phyloP scores from a whole-genome alignment of 2,888 invertebrate species.

The Thelaira solivaga region DNA sequence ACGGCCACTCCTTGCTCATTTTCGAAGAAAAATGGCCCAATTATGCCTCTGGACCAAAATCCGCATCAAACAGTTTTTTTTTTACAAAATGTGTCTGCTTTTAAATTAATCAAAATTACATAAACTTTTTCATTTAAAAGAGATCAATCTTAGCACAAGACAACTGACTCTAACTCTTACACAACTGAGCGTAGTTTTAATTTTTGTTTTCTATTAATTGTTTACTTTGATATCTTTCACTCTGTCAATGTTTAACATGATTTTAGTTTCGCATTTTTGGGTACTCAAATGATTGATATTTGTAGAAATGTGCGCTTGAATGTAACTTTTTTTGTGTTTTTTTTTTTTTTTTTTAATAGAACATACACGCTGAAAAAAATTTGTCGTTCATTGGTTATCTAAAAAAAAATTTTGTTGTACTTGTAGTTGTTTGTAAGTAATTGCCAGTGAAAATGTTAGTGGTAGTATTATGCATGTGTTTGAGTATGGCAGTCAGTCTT shows the following conservation, averaged over 20 bases:
- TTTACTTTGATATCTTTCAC: background rate
- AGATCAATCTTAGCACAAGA: too few species aligned
- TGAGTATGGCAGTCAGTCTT: slow-evolving; percentile 65
- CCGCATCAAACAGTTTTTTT: too few species aligned
- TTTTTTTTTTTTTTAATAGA: background rate
- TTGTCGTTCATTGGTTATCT: slow-evolving; percentile 42
- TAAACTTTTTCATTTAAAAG: too few species aligned
- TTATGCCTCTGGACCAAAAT: too few species aligned
- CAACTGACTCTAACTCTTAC: too few species aligned
- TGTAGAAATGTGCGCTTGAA: slow-evolving; percentile 13
- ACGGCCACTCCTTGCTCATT: too few species aligned
- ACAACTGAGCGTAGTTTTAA: too few species aligned
- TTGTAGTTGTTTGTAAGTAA: background rate
- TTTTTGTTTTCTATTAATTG: background rate
- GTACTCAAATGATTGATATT: slow-evolving; percentile 51
- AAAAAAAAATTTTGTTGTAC: too few species aligned
- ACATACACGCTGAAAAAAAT: slow-evolving; percentile 1
- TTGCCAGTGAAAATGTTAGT: background rate
- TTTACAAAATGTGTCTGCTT: too few species aligned
- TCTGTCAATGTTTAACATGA: slow-evolving; percentile 12
- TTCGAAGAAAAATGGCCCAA: too few species aligned
- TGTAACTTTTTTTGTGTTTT: too few species aligned
- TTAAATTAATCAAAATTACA: too few species aligned
- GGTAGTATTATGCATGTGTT: slow-evolving; percentile 62
- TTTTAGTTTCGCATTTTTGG: slow-evolving; percentile 32